Evolutionary conservation across 1,140 invertebrate species (phyloP).

Genomic region (Vanessa atalanta): DNA sequence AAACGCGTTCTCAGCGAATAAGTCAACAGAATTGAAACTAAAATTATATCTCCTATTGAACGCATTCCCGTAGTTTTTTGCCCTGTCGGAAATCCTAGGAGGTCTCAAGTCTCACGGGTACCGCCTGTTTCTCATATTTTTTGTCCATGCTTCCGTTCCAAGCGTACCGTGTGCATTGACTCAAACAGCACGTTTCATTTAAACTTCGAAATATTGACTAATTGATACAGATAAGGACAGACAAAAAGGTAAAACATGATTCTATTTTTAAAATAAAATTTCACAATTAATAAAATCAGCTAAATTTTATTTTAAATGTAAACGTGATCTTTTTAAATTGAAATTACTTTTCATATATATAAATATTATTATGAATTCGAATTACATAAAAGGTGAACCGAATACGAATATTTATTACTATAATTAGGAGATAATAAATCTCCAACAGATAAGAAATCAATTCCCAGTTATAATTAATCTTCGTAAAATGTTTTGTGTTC

Average conservation of each 20-base stretch:
- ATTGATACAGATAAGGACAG: slow-evolving; percentile 19
- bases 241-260: slow-evolving; percentile 1
- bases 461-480: background rate
- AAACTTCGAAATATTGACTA: slow-evolving; percentile 9
- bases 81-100: slow-evolving; percentile 33
- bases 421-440: no score
- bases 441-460: no score
- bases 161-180: slow-evolving; percentile 28
- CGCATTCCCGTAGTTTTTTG: slow-evolving; percentile 32
- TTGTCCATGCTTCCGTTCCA: slow-evolving; percentile 37
- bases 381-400: no score
- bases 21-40: slow-evolving; percentile 12
- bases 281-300: no score
- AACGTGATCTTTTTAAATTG: no score
- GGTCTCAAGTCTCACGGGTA: slow-evolving; percentile 33
- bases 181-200: slow-evolving; percentile 29
- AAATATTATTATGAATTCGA: no score
- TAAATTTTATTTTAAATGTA: no score
- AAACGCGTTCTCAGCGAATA: background rate
- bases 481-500: background rate
- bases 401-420: no score
- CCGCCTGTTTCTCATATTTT: slow-evolving; percentile 44
- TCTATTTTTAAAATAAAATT: background rate
- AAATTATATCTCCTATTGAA: slow-evolving; percentile 1
- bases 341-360: no score